These are phyloP conservation scores for Botia kubotai DNA, from an alignment of 2,797 vertebrate genomes.

Conservation along the genomic window DNA sequence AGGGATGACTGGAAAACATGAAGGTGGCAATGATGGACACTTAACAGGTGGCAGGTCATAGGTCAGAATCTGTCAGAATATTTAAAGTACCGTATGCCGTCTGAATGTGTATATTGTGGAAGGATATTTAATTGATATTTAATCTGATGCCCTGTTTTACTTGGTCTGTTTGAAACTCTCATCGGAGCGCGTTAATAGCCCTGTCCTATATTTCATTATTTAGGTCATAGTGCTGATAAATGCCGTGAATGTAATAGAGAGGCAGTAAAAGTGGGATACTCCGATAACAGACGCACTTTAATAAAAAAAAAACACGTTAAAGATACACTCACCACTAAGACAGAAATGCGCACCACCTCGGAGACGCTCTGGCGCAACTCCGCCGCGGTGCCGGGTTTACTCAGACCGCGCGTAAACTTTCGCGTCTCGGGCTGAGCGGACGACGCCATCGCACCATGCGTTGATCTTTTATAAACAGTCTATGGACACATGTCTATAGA, in stretches of 20 bases:
- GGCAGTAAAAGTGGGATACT: background rate
- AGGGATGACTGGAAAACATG: background rate
- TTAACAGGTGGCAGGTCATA: slow-evolving; percentile 10
- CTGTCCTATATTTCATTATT: slow-evolving; percentile 42
- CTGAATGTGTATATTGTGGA: background rate
- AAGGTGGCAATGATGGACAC: background rate
- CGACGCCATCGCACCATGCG: slow-evolving; percentile 68
- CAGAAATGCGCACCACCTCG: slow-evolving; percentile 91
- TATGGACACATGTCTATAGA: slow-evolving; percentile 15
- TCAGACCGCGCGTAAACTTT: slow-evolving; percentile 92
- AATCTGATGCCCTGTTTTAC: slow-evolving; percentile 1
- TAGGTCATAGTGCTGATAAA: slow-evolving; percentile 25
- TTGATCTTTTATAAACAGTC: background rate
- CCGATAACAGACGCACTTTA: background rate
- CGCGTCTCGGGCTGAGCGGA: slow-evolving; percentile 82
- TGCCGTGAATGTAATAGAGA: background rate
- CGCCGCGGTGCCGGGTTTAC: slow-evolving; percentile 93
- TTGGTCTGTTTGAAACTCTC: background rate
- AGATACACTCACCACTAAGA: slow-evolving; percentile 81
- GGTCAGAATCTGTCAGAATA: too few relatives aligned
- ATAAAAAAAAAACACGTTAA: slow-evolving; percentile 8
- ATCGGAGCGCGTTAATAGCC: slow-evolving; percentile 9
- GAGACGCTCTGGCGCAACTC: slow-evolving; percentile 95
- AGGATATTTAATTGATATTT: background rate
- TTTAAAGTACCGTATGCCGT: too few relatives aligned